phyloP scores from a whole-genome alignment of 2,888 invertebrate genomes.

The Cryptus armator region DNA sequence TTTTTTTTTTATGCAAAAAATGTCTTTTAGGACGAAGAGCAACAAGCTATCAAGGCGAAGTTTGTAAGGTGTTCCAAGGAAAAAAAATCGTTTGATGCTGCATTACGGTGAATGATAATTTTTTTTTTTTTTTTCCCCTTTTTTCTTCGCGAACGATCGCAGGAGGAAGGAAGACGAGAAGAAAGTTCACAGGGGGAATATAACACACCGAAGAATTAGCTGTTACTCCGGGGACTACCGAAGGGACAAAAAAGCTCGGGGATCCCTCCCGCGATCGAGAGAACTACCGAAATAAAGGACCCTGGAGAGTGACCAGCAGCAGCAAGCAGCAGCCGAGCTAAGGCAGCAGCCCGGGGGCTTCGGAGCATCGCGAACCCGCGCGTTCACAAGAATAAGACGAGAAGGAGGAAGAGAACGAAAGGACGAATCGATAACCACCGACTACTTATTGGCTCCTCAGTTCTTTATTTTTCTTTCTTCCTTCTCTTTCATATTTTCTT shows the following conservation, averaged over 20 bases:
- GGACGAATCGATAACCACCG: slow-evolving; percentile 68
- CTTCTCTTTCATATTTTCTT: background rate
- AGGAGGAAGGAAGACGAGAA: slow-evolving; percentile 2
- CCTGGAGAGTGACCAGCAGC: slow-evolving; percentile 63
- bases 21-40: slow-evolving; percentile 14
- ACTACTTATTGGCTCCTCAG: slow-evolving; percentile 63
- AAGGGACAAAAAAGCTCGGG: slow-evolving; percentile 63
- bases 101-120: background rate
- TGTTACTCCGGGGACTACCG: slow-evolving; percentile 59
- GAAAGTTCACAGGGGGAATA: slow-evolving; percentile 17
- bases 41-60: background rate
- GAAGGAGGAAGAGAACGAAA: slow-evolving; percentile 51
- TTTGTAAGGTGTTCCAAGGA: background rate
- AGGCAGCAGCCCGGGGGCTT: slow-evolving; percentile 60
- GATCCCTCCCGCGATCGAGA: slow-evolving; percentile 54
- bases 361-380: slow-evolving; percentile 33
- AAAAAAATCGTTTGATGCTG: slow-evolving; percentile 9
- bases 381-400: slow-evolving; percentile 46
- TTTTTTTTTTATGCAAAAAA: background rate
- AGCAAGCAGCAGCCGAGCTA: slow-evolving; percentile 18
- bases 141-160: background rate
- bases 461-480: slow-evolving; percentile 38
- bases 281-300: slow-evolving; percentile 65
- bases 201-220: slow-evolving; percentile 68
- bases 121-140: background rate